Evolutionary conservation across 2,888 invertebrate genomes (phyloP), one percentile per base, ranked within the genome.

Genomic region (Eudemis profundana): DNA sequence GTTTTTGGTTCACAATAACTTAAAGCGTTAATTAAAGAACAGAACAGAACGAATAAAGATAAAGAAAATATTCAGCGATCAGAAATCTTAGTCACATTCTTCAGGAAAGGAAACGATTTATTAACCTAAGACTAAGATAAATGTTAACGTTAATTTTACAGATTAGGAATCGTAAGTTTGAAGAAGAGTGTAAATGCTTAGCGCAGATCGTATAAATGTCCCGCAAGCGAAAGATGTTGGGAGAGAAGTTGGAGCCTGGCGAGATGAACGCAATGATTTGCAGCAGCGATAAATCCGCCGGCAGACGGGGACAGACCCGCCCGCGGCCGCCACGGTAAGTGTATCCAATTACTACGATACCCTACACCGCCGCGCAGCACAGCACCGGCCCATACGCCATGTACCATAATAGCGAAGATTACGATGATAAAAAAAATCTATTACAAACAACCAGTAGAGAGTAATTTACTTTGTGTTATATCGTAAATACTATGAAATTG

Each of bases 311-410:
- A 83, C 85, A 80, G 82, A 80, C 80, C 78, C 78, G 87, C 87
- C 87, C 78, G 83, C 79, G 87, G 89, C 87, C 74, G 77, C 79
- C 82, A 78, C 83, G 83, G 83, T 86, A 88, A 87, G 86, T 87
- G 86, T 87, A 88, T 88, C 89, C 89, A 89, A 89, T 90, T 89
- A 90, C 82, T 76, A 81, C 76, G 83, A 86, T 84, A 83, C 83
- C 79, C 77, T 79, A 83, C 79, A 79, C 67, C 64, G 59, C 51
- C 50, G 21, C 38, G 47, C 60, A 29, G 65, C 59, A 53, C 65
- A 33, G 53, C 69, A 64, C 81, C 78, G 79, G 78, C 79, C 77
- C 78, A 78, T 78, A 79, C 77, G 78, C 75, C 75, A 75, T 78
- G 78, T 60, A 65, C 67, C 60, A 68, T 65, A 65, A 65, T 68